A percentile compares a stretch with the other conserved stretches of the same genome.
These are phyloP conservation scores for Philotrypesis tridentata DNA, from an alignment of 1,140 invertebrate species.

Conservation along the genomic window DNA sequence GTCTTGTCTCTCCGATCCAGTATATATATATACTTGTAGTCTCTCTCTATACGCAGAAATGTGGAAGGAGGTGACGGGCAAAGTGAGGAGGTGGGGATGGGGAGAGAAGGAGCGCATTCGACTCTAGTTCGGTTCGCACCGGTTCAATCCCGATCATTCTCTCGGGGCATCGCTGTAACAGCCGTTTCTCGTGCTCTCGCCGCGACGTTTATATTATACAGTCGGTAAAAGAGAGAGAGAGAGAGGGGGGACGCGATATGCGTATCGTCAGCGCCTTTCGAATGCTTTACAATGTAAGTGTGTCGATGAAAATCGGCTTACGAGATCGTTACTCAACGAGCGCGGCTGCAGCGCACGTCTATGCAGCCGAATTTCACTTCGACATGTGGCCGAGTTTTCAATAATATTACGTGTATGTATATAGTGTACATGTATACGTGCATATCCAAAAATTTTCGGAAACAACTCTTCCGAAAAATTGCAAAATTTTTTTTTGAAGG, in stretches of 20 bases:
- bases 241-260: neutral
- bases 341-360: neutral
- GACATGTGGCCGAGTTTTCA: too few relatives aligned
- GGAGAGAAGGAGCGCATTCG: neutral
- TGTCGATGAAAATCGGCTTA: neutral
- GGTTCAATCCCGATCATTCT: slow-evolving; percentile 68
- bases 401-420: too few relatives aligned
- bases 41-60: too few relatives aligned
- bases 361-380: neutral
- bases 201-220: neutral
- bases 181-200: slow-evolving; percentile 25
- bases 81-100: too few relatives aligned
- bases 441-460: too few relatives aligned
- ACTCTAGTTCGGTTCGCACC: slow-evolving; percentile 64
- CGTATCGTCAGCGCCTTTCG: slow-evolving; percentile 20
- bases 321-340: neutral
- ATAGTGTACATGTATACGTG: too few relatives aligned
- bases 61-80: neutral
- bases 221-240: neutral
- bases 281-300: slow-evolving; percentile 5
- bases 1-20: too few relatives aligned
- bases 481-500: too few relatives aligned
- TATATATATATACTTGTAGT: too few relatives aligned
- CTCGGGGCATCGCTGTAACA: slow-evolving; percentile 29
- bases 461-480: too few relatives aligned